Evolutionary conservation across 1,140 invertebrate species (phyloP).

Genomic region (Cydia splendana): DNA sequence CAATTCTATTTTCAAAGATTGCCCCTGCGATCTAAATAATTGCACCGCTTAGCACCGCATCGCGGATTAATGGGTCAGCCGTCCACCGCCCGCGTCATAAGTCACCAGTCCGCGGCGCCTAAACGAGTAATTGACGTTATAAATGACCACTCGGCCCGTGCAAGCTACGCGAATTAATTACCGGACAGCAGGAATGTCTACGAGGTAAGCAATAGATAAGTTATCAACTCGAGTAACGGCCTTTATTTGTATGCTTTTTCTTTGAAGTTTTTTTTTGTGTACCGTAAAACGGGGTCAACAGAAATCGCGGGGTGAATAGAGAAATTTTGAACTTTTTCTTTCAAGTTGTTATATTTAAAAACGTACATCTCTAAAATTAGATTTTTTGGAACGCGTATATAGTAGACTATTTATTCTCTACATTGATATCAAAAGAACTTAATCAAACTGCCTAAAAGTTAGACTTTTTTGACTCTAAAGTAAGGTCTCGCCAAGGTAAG

Average conservation of each 20-base stretch:
- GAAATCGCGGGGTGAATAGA: too few species aligned
- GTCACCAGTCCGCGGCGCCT: constrained; percentile 36
- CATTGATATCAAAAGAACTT: too few species aligned
- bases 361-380: too few species aligned
- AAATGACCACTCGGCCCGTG: constrained; percentile 39
- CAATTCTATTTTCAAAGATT: constrained; percentile 6
- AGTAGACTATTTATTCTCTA: too few species aligned
- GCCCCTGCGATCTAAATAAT: not conserved
- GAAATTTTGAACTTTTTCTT: too few species aligned
- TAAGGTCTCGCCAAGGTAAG: too few species aligned
- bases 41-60: constrained; percentile 36
- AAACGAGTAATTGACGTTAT: constrained; percentile 49
- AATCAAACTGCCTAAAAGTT: too few species aligned
- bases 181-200: constrained; percentile 7
- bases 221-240: not conserved
- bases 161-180: constrained; percentile 47
- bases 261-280: not conserved
- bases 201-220: not conserved
- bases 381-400: too few species aligned
- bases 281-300: too few species aligned
- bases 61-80: constrained; percentile 45
- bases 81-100: constrained; percentile 37
- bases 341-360: too few species aligned
- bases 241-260: not conserved
- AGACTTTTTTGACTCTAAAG: too few species aligned